phyloP scores from a whole-genome alignment of 2,888 invertebrate species.

The Anoplius nigerrimus region DNA sequence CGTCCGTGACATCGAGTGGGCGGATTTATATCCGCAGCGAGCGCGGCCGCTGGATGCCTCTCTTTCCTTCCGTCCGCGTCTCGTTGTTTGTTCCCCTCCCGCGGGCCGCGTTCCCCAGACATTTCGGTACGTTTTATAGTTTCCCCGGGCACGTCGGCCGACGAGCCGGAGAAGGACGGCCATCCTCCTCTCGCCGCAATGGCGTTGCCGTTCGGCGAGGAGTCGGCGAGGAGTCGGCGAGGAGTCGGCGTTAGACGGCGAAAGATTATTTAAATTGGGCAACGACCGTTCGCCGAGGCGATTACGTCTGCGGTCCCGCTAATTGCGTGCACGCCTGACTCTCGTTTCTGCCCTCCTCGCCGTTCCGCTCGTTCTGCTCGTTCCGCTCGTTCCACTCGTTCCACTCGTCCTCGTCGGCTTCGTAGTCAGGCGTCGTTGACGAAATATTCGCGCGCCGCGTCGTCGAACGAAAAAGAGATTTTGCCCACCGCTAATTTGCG shows the following conservation, averaged over 20 bases:
- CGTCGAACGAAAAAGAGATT: constrained; percentile 35
- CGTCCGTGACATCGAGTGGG: constrained; percentile 48
- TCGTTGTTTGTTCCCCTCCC: constrained; percentile 39
- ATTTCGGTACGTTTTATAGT: constrained; percentile 20
- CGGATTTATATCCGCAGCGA: constrained; percentile 49
- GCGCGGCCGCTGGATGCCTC: constrained; percentile 28
- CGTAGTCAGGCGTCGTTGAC: constrained; percentile 21
- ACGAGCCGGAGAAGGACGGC: no score
- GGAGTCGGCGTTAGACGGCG: no score
- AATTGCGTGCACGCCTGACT: constrained; percentile 29
- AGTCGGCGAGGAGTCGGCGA: no score
- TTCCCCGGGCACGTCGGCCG: background rate
- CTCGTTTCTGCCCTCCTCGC: no score
- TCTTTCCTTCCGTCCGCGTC: constrained; percentile 22
- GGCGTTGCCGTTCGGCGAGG: no score
- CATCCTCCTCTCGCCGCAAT: no score
- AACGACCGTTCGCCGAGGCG: constrained; percentile 31
- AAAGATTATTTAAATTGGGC: constrained; percentile 50
- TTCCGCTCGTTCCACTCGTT: no score
- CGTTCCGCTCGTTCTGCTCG: no score
- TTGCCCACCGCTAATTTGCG: constrained; percentile 13
- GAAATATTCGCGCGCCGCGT: constrained; percentile 27
- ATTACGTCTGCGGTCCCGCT: constrained; percentile 48
- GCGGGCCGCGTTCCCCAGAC: constrained; percentile 27
- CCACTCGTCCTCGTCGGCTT: no score